phyloP scores from a whole-genome alignment of 2,797 vertebrate genomes.

The Mormyrops boulengeri region DNA sequence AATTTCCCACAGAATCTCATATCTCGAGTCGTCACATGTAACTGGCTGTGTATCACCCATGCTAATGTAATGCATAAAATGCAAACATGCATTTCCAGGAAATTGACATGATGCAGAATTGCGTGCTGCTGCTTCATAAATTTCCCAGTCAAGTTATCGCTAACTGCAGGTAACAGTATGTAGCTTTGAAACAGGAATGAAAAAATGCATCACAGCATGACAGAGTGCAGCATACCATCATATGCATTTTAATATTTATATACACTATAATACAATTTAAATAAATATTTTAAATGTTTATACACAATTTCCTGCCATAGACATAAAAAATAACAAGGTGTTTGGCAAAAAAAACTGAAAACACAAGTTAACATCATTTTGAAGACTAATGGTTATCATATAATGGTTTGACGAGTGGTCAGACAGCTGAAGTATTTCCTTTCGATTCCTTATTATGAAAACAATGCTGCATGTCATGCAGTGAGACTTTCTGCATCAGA shows the following conservation, averaged over 20 bases:
- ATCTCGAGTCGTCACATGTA: neutral
- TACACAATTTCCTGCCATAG: slow-evolving; percentile 23
- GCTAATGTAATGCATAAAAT: slow-evolving; percentile 10
- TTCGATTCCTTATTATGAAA: neutral
- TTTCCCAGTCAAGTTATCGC: neutral
- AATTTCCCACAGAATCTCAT: neutral
- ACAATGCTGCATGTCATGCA: neutral
- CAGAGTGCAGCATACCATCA: neutral
- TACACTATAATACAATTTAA: slow-evolving; percentile 13
- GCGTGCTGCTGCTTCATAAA: neutral
- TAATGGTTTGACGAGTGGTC: neutral
- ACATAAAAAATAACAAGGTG: neutral
- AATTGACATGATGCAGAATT: neutral
- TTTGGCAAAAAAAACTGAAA: neutral
- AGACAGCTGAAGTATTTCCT: neutral
- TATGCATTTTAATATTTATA: slow-evolving; percentile 29
- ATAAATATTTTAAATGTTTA: slow-evolving; percentile 31
- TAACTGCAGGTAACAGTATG: neutral
- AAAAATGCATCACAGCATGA: neutral
- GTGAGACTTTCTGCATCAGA: neutral
- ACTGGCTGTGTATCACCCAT: neutral
- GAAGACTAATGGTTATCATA: neutral
- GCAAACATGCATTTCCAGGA: neutral
- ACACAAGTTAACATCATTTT: neutral
- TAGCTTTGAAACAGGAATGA: neutral